Evolutionary conservation across 2,888 invertebrate species (phyloP).

Genomic region (Hirtodrosophila confusa): DNA sequence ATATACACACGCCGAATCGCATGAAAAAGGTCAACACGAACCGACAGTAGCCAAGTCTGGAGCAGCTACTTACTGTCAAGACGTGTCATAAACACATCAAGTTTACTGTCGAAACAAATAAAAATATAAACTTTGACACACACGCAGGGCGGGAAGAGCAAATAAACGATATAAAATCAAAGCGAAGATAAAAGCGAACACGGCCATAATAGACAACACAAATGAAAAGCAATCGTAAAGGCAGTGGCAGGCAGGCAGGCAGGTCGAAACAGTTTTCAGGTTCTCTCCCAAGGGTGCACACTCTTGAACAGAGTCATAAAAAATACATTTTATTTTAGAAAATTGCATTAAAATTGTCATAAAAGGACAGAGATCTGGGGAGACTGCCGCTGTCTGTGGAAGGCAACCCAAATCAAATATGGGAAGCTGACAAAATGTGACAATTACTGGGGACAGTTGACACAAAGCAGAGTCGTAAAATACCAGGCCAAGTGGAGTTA

Average conservation of each 20-base stretch:
- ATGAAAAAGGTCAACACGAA: conserved; percentile 72
- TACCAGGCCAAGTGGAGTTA: conserved; percentile 29
- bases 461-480: conserved; percentile 57
- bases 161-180: conserved; percentile 70
- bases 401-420: conserved; percentile 66
- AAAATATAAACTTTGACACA: conserved; percentile 79
- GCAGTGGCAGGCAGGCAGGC: conserved; percentile 32
- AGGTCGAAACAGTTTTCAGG: conserved; percentile 30
- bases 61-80: conserved; percentile 79
- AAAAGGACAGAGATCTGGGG: conserved; percentile 39
- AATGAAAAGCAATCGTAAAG: conserved; percentile 60
- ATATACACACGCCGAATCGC: conserved; percentile 24
- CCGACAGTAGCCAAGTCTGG: conserved; percentile 65
- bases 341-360: conserved; percentile 79
- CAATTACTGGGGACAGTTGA: conserved; percentile 75
- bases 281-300: conserved; percentile 52
- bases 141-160: conserved; percentile 17
- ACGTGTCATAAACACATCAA: conserved; percentile 80
- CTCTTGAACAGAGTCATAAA: conserved; percentile 62
- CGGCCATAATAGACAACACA: conserved; percentile 56
- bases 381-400: conserved; percentile 14
- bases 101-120: conserved; percentile 79
- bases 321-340: conserved; percentile 78
- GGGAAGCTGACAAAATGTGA: conserved; percentile 81
- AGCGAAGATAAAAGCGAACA: conserved; percentile 65